A percentile compares a stretch with the other conserved stretches of the same genome.
Conservation (phyloP, 2,113 vertebrate genomes). For the Trinectes maculatus region DNA sequence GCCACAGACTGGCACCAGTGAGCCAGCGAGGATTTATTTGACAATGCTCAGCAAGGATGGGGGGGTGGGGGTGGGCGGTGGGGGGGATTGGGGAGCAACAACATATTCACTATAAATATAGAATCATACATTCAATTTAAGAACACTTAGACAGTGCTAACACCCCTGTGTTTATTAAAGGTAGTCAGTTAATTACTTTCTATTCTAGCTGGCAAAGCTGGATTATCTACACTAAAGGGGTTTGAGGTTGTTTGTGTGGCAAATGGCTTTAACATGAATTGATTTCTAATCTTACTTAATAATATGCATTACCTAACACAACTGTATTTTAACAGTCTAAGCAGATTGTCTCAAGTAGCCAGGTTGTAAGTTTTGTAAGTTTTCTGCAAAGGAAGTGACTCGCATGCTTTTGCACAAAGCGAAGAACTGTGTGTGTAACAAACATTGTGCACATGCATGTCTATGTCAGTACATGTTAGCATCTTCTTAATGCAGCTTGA, state of each 20-base stretch:
- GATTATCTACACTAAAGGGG: not conserved
- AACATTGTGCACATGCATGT: no score
- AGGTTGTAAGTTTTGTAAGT: not conserved
- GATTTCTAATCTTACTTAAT: not conserved
- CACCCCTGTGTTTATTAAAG: not conserved
- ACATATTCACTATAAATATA: not conserved
- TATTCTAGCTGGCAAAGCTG: not conserved
- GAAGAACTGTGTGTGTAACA: no score
- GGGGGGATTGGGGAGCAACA: not conserved
- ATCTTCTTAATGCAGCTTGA: no score
- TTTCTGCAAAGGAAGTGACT: no score
- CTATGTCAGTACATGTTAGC: no score
- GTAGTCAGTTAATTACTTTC: not conserved
- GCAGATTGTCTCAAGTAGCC: not conserved
- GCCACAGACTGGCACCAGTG: slow-evolving; percentile 6
- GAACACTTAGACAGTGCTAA: not conserved
- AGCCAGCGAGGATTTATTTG: slow-evolving; percentile 5
- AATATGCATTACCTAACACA: not conserved
- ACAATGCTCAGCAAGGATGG: not conserved
- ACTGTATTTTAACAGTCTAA: not conserved
- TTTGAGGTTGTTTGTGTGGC: not conserved
- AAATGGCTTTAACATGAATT: not conserved
- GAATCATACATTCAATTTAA: not conserved
- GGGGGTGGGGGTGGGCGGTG: no score
- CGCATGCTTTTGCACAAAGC: no score